Base-by-base conservation (phyloP, 1,140 invertebrate genomes). In the Frieseomelitta varia region DNA sequence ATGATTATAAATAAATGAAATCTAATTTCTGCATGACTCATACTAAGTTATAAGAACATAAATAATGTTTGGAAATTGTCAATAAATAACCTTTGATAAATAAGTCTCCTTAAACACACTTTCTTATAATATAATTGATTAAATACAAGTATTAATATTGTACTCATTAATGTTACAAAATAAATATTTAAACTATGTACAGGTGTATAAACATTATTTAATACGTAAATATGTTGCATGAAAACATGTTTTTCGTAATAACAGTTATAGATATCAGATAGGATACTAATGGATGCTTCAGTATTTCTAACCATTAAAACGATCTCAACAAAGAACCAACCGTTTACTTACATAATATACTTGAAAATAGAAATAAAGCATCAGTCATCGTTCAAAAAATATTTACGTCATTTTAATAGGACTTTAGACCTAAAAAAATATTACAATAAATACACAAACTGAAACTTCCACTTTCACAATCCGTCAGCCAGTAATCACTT, bases 271-370 rank as follows among this genome's bases (percentile, higher is more conserved):
- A 79, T 86, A 77, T 24, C 71, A 84, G 51, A 76, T 12, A 55
- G 79, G 71, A 76, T 68, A 75, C 73, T 84, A 86, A 86, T 86
- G 85, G 85, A 86, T 86, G 85, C 84, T 76, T 85, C 69, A 17
- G 56, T 72, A 84, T 79, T 47, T 78, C 85, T 86, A 86, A 86
- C 85, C 85, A 84, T 86, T 84, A 86, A 86, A 61, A 84, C 61
- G 58, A 78, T 67, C 67, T 68, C 21, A 68, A 77, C 55, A 39
- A 67, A 47, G 34, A 51, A 73, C 21, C 58, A 30, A 68, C 56
- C 34, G 24, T 51, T 24, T 73, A 89, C 86, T 87, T 85, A 89
- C 86, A 87, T 81, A 83, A 79, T 83, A 69, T 81, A 80, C 58
- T 79, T 79, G 72, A 67, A 58, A 79, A 76, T 73, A 84, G 58